Percentiles rank a stretch among this genome's conserved stretches.
Conservation (phyloP, 92 coral and sea anemone species). For the Heteractis magnifica region DNA sequence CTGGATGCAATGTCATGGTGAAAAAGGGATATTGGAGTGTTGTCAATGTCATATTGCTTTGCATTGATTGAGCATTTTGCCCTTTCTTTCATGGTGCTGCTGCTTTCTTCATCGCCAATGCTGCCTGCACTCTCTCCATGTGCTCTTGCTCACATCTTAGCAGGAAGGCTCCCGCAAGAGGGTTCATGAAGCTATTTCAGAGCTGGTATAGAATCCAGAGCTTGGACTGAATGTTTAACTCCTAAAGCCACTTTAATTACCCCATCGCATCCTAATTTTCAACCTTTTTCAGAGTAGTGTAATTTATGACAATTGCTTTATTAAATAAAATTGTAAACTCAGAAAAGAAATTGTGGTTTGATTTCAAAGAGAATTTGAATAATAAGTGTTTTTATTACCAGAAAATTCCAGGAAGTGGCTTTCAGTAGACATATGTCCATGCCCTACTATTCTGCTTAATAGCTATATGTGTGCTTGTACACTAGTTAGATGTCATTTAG, state of each 20-base stretch:
- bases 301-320: too few relatives aligned
- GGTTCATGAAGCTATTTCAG: constrained; percentile 80
- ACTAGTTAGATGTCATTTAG: not conserved
- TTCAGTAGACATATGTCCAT: not conserved
- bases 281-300: too few relatives aligned
- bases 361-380: too few relatives aligned
- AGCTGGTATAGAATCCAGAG: constrained; percentile 74
- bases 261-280: not conserved
- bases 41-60: constrained; percentile 22
- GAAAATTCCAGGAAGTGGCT: not conserved
- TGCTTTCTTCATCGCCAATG: constrained; percentile 78
- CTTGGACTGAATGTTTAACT: constrained; percentile 26
- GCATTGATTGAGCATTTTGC: constrained; percentile 67
- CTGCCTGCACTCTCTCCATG: constrained; percentile 57
- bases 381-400: too few relatives aligned
- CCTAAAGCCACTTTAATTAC: constrained; percentile 15
- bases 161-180: constrained; percentile 93
- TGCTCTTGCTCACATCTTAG: constrained; percentile 82
- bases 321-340: too few relatives aligned
- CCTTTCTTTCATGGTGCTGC: constrained; percentile 72
- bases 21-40: not conserved
- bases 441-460: not conserved
- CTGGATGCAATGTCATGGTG: not conserved
- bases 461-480: not conserved
- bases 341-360: too few relatives aligned